Base-by-base conservation (phyloP, 1,140 invertebrate species). In the Macrobrachium nipponense region DNA sequence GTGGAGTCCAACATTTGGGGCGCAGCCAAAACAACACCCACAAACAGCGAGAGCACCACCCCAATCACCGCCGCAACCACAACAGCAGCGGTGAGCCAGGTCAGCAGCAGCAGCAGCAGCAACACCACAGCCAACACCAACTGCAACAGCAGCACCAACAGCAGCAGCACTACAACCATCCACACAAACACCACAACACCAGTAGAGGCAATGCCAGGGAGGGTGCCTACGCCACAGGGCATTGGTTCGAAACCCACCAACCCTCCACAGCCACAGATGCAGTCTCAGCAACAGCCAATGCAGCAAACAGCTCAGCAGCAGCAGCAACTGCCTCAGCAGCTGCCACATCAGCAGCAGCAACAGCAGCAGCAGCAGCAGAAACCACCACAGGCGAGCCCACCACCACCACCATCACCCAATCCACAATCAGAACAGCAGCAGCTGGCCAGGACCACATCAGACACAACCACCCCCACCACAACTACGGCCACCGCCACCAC, bases 1-100 rank as follows among this genome's bases (percentile, higher is more conserved):
- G 84, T 51, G 77, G 84, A 86, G 84, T 78, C 82, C 77, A 86
- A 51, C 84, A 72, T 86, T 43, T 86, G 84, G 84, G 84, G 84
- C 84, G 64, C 80, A 78, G 84, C 68, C 77, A 80, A 80, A 62
- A 36, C 80, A 82, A 87, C 82, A 66, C 43, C 17, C 58, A 86
- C 20, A 73, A 81, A 78, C 72, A 87, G 64, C 79, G 60, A 75
- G 70, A 82, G 61, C 72, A 77, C 86, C 43, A 73, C 58, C 43
- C 64, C 77, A 15, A 70, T 62, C 58, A 64, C 60, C n/a, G 60
- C 68, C 58, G 60, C 44, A 27, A 75, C 79, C 12, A 51, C 85
- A 87, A 44, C 78, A 60, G n/a, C 77, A 83, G 11, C 87, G 80
- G 66, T 73, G 51, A 44, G 20, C 77, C 44, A 68, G 62, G 72